phyloP scores from a whole-genome alignment of 30 jellyfish, hydroid and myxozoan species.

The Haliclystus octoradiatus region DNA sequence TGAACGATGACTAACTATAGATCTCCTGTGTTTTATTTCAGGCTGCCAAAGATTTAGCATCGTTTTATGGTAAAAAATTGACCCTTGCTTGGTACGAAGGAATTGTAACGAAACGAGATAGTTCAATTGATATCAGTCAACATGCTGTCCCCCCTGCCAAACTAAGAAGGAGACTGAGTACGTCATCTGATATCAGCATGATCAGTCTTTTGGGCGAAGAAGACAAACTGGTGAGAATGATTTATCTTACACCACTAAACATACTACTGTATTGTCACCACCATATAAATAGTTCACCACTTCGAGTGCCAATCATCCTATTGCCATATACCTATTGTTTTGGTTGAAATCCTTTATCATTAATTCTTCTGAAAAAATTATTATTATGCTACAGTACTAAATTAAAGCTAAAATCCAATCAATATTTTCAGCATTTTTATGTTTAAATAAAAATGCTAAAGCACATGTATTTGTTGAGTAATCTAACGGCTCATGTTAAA shows the following conservation, averaged over 20 bases:
- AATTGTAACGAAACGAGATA: constrained; percentile 11
- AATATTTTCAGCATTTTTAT: not conserved
- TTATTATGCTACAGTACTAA: not conserved
- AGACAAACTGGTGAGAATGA: constrained; percentile 21
- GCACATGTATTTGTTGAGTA: too few relatives aligned
- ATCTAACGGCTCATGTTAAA: not conserved
- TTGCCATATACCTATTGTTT: too few relatives aligned
- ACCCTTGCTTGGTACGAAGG: constrained; percentile 88
- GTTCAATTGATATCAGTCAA: not conserved
- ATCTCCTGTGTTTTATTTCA: not conserved
- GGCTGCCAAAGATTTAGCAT: constrained; percentile 80
- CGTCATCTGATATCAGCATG: constrained; percentile 54
- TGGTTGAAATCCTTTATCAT: too few relatives aligned
- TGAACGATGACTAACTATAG: too few relatives aligned
- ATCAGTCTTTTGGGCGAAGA: constrained; percentile 50
- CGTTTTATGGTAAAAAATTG: constrained; percentile 63
- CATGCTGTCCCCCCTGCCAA: constrained; percentile 34
- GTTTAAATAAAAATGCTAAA: too few relatives aligned
- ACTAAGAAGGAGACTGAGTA: constrained; percentile 48
- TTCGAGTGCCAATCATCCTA: too few relatives aligned
- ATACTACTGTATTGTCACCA: too few relatives aligned
- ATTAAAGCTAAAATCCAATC: not conserved
- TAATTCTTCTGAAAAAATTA: too few relatives aligned
- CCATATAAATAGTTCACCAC: too few relatives aligned
- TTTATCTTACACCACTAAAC: too few relatives aligned